A percentile compares a stretch with the other conserved stretches of the same genome.
Evolutionary conservation across 2,113 vertebrate genomes (phyloP).

Genomic region (Entomyzon cyanotis): DNA sequence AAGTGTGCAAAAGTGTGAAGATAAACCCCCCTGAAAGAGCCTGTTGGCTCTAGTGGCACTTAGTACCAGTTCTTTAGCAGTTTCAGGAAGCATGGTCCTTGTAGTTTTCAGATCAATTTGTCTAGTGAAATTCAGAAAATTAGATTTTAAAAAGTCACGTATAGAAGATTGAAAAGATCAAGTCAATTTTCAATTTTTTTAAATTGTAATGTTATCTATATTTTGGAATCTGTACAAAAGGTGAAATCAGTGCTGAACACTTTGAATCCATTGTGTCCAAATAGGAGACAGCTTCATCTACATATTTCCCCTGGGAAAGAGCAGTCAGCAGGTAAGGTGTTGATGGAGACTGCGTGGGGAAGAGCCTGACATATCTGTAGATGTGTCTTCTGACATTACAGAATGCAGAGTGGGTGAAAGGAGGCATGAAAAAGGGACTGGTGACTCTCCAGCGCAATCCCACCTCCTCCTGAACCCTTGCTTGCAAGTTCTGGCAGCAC

Average conservation of each 20-base stretch:
- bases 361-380: background rate
- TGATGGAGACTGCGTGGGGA: background rate
- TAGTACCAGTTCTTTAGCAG: background rate
- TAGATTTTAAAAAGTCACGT: background rate
- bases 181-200: background rate
- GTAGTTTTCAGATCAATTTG: background rate
- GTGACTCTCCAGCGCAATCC: background rate
- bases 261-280: background rate
- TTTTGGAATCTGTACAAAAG: background rate
- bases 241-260: background rate
- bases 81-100: background rate
- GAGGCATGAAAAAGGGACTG: background rate
- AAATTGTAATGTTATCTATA: rapidly evolving
- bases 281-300: background rate
- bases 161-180: background rate
- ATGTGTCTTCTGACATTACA: background rate
- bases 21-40: background rate
- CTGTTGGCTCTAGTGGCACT: background rate
- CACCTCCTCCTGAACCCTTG: background rate
- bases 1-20: conserved; percentile 14
- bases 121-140: conserved; percentile 15
- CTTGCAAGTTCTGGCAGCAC: background rate
- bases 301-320: background rate
- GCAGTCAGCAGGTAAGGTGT: background rate
- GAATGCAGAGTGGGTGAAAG: background rate